Conservation (phyloP, 2,797 vertebrate genomes). For the Xenopus petersii region DNA sequence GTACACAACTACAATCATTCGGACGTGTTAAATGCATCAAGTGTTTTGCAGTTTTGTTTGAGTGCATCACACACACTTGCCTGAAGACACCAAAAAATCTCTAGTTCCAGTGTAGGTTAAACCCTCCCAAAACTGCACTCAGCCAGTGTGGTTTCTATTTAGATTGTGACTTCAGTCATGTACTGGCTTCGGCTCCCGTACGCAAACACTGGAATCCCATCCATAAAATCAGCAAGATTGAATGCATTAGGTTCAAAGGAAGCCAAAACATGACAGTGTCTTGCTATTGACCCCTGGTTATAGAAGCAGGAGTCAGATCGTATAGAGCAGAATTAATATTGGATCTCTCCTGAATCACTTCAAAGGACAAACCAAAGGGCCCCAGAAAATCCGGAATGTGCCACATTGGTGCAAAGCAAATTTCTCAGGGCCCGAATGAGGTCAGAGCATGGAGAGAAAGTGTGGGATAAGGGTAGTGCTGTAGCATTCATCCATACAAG, state of each 20-base stretch:
- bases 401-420: background rate
- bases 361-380: slow-evolving; percentile 14
- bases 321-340: background rate
- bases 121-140: too few species aligned
- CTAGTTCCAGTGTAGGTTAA: too few species aligned
- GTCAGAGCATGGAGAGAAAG: background rate
- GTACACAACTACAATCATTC: too few species aligned
- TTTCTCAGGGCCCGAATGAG: background rate
- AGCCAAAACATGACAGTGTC: background rate
- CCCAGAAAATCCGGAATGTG: background rate
- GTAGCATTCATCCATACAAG: too few species aligned
- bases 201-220: background rate
- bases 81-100: too few species aligned
- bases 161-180: too few species aligned
- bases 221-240: background rate
- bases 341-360: slow-evolving; percentile 2
- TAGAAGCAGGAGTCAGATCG: background rate
- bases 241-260: slow-evolving; percentile 1
- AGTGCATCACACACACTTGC: too few species aligned
- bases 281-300: background rate
- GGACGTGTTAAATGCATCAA: too few species aligned
- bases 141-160: too few species aligned
- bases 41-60: too few species aligned
- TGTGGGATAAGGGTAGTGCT: background rate
- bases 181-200: background rate